A percentile compares a stretch with the other conserved stretches of the same genome.
phyloP scores from a whole-genome alignment of 2,888 invertebrate genomes.

The Leptopilina syphax region DNA sequence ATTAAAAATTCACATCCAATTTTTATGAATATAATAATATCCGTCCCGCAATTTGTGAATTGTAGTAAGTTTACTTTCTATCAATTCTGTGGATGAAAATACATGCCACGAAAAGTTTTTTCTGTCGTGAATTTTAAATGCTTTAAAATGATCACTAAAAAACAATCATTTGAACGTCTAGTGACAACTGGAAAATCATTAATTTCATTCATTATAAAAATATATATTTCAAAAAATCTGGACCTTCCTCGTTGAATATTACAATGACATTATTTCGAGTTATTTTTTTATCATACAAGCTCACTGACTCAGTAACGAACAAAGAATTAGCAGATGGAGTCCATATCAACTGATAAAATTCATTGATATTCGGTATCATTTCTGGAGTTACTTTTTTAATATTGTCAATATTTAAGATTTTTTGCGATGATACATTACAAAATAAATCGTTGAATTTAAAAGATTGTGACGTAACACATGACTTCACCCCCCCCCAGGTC shows the following conservation, averaged over 20 bases:
- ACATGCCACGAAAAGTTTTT: background rate
- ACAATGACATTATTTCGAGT: background rate
- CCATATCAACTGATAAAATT: background rate
- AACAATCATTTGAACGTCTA: too few species aligned
- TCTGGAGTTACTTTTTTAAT: background rate
- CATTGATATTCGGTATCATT: background rate
- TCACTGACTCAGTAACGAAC: background rate
- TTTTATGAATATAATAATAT: background rate
- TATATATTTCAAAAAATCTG: background rate
- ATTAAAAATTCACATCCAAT: background rate
- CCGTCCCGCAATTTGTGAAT: background rate
- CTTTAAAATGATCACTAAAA: too few species aligned
- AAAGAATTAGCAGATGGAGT: background rate
- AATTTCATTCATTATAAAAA: background rate
- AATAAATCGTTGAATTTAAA: too few species aligned
- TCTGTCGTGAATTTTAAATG: too few species aligned
- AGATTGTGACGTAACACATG: too few species aligned
- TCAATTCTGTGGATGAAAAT: background rate
- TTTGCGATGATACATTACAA: background rate
- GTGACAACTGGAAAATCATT: too few species aligned
- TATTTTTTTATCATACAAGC: background rate
- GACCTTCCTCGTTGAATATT: background rate
- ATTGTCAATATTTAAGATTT: background rate
- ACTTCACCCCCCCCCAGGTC: too few species aligned
- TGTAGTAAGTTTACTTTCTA: background rate